Evolutionary conservation across 2,113 vertebrate genomes (phyloP), one percentile per base, ranked within the genome.

Genomic region (Dasyurus viverrinus): DNA sequence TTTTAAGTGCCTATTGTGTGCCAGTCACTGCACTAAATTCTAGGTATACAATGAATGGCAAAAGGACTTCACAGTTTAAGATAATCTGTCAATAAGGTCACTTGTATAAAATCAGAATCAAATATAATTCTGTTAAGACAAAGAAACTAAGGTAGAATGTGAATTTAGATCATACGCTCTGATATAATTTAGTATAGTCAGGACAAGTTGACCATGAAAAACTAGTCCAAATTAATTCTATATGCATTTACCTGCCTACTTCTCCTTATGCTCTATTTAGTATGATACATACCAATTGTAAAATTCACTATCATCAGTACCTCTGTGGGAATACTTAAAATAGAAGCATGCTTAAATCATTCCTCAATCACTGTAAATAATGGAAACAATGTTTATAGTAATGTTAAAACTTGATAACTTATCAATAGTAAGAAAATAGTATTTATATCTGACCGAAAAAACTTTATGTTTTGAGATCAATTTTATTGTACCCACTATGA

Each of bases 401-500:
- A 96, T n/a, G 55, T 24, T 16, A 94, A 1, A 90, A 53, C 0
- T 16, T 93, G 96, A 53, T 42, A 47, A 68, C 2, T 96, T 89
- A 12, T 93, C 95, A 0, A 91, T 94, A 89, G 16, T 27, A 93
- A 26, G 26, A 89, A 92, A 93, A 94, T 91, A 8, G 84, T 26
- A 11, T 92, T 9, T 47, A 25, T 95, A 26, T 46, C 76, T 95
- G 50, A 42, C 68, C 5, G 50, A 95, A 89, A 96, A 12, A 90
- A 53, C 7, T 42, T 25, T 42, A 97, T 53, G 4, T 57, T 96
- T 94, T 93, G 55, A 84, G 94, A 95, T 95, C 30, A 96, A 0
- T 84, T n/a, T 97, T 52, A 76, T 92, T 95, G 42, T 93, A 94
- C 94, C 22, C 27, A 11, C 89, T 1, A 55, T 95, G 25, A 90